Percentiles rank a stretch among this genome's conserved stretches.
Evolutionary conservation across 1,140 invertebrate species (phyloP).

Genomic region (Macrosteles quadrilineatus): DNA sequence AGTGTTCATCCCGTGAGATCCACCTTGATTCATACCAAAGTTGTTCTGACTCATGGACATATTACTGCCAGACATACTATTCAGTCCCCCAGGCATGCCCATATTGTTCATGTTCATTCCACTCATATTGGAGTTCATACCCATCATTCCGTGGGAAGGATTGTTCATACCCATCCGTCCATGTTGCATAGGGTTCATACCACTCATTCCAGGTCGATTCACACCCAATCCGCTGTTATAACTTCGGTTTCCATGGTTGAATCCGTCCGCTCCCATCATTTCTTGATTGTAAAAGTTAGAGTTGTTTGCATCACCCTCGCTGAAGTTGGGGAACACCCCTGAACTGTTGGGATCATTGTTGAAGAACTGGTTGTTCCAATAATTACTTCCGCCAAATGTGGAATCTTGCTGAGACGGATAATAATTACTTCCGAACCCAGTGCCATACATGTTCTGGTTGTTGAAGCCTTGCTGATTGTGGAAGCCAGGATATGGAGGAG

Average conservation of each 20-base stretch:
- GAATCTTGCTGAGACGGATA: slow-evolving; percentile 4
- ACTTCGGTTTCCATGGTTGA: not conserved
- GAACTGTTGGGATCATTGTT: slow-evolving; percentile 23
- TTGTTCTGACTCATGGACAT: slow-evolving; percentile 4
- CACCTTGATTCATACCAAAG: not conserved
- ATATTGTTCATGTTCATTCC: not conserved
- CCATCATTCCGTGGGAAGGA: slow-evolving; percentile 5
- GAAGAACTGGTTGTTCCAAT: slow-evolving; percentile 23
- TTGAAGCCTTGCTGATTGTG: slow-evolving; percentile 23
- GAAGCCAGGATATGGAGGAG: slow-evolving; percentile 4
- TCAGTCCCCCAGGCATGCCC: not conserved
- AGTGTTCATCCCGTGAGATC: not conserved
- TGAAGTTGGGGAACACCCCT: slow-evolving; percentile 13
- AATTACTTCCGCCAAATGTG: not conserved
- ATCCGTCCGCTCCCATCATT: not conserved
- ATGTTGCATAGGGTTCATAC: slow-evolving; percentile 6
- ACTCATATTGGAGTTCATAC: slow-evolving; percentile 5
- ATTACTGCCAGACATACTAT: not conserved
- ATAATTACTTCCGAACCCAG: not conserved
- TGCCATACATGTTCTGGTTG: slow-evolving; percentile 18
- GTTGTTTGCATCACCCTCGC: slow-evolving; percentile 7
- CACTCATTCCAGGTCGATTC: slow-evolving; percentile 18
- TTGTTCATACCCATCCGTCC: slow-evolving; percentile 12
- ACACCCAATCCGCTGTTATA: slow-evolving; percentile 21
- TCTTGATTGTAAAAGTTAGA: slow-evolving; percentile 25